Evolutionary conservation across 2,797 vertebrate genomes (phyloP).

Genomic region (Tragopan temminckii): DNA sequence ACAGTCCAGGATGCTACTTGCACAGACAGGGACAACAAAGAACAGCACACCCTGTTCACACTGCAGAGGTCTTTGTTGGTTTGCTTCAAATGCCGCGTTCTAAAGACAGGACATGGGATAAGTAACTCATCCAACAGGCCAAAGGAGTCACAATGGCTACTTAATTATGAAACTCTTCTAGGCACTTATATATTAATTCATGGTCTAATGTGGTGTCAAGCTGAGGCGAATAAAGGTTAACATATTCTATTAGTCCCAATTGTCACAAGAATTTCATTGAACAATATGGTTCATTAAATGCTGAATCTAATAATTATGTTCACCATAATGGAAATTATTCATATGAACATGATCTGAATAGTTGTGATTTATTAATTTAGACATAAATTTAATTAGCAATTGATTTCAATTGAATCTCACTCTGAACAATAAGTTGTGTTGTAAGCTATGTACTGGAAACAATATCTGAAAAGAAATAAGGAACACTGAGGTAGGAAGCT

Average conservation of each 20-base stretch:
- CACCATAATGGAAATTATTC: slow-evolving; percentile 81
- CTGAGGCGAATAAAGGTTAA: slow-evolving; percentile 83
- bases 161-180: slow-evolving; percentile 78
- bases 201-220: slow-evolving; percentile 78
- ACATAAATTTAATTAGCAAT: slow-evolving; percentile 82
- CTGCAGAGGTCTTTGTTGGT: slow-evolving; percentile 8
- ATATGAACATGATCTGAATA: slow-evolving; percentile 79
- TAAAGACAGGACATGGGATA: slow-evolving; percentile 31
- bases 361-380: slow-evolving; percentile 83
- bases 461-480: slow-evolving; percentile 30
- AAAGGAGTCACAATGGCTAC: slow-evolving; percentile 73
- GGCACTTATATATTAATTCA: slow-evolving; percentile 79
- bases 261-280: slow-evolving; percentile 82
- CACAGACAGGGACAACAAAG: background rate
- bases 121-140: slow-evolving; percentile 55
- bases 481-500: background rate
- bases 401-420: slow-evolving; percentile 77
- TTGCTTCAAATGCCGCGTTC: slow-evolving; percentile 61
- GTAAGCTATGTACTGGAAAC: slow-evolving; percentile 44
- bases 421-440: slow-evolving; percentile 72
- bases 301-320: slow-evolving; percentile 81
- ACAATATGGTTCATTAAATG: slow-evolving; percentile 82
- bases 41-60: background rate
- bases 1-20: background rate
- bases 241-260: slow-evolving; percentile 84